Conservation (phyloP, 2,113 vertebrate genomes). For the Plotosus lineatus region DNA sequence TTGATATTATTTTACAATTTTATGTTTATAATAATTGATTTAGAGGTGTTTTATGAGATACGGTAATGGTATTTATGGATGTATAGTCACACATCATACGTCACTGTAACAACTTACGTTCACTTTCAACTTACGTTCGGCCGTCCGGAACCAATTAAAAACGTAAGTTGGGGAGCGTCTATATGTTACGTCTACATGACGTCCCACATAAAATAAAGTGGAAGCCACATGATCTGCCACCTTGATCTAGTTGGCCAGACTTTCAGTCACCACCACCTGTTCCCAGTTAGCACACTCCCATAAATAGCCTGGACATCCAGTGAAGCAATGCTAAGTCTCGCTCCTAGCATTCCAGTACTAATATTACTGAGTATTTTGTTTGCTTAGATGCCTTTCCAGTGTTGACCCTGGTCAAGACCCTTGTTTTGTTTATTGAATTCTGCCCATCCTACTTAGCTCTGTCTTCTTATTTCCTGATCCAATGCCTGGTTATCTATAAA, state of each 20-base stretch:
- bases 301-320: background rate
- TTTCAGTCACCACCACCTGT: conserved; percentile 1
- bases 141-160: too few relatives aligned
- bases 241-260: background rate
- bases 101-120: too few relatives aligned
- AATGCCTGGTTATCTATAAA: background rate
- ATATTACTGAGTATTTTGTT: background rate
- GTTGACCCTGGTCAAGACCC: background rate
- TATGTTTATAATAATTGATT: too few relatives aligned
- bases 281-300: conserved; percentile 7
- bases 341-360: background rate
- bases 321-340: background rate
- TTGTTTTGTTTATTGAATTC: background rate
- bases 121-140: too few relatives aligned
- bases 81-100: too few relatives aligned
- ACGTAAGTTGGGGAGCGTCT: too few relatives aligned
- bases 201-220: background rate
- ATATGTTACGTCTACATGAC: background rate
- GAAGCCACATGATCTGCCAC: background rate
- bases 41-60: too few relatives aligned
- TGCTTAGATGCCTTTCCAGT: background rate
- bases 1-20: too few relatives aligned
- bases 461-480: background rate
- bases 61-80: too few relatives aligned
- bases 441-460: background rate